These are phyloP conservation scores for Mimachlamys varia DNA, from an alignment of 2,888 invertebrate species.

Conservation along the genomic window DNA sequence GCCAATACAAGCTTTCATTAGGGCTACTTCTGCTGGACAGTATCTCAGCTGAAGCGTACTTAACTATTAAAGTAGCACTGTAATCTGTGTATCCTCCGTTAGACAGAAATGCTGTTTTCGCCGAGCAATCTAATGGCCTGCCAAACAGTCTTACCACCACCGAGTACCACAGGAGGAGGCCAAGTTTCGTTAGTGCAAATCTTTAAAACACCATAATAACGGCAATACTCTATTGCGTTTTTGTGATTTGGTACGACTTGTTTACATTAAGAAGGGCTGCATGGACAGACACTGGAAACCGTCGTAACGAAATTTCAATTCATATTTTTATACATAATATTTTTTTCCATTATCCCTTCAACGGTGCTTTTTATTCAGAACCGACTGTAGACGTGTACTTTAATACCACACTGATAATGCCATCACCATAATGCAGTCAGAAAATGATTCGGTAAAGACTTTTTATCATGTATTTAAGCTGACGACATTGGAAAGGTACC, in stretches of 20 bases:
- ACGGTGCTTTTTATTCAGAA: neutral
- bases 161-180: neutral
- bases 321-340: too few species aligned
- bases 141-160: conserved; percentile 14
- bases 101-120: neutral
- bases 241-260: conserved; percentile 25
- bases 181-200: conserved; percentile 12
- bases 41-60: conserved; percentile 5
- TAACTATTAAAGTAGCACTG: neutral
- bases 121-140: conserved; percentile 18
- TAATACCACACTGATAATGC: neutral
- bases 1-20: neutral
- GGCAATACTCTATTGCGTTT: neutral
- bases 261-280: conserved; percentile 17
- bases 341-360: neutral
- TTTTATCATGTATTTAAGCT: conserved; percentile 11
- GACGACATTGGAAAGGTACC: neutral
- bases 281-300: conserved; percentile 13
- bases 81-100: conserved; percentile 16
- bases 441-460: neutral
- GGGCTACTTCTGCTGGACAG: neutral
- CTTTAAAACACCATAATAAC: conserved; percentile 28
- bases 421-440: neutral
- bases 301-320: neutral
- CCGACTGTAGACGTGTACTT: neutral